Evolutionary conservation across 2,888 invertebrate species (phyloP), one percentile per base, ranked within the genome.

Genomic region (Ectemnius continuus): DNA sequence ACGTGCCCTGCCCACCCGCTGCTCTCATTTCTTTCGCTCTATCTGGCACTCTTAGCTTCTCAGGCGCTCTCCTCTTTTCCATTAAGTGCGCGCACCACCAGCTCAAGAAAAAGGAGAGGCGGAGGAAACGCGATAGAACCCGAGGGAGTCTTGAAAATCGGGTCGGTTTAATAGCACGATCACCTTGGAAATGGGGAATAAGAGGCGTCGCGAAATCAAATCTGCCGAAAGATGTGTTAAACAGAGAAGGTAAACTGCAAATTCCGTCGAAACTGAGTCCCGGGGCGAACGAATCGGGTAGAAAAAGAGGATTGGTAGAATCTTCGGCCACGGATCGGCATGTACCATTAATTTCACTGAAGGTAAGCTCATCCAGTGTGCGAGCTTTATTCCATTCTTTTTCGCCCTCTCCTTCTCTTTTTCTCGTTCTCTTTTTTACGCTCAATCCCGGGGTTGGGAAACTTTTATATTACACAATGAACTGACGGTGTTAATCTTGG

Each of bases 401-500:
- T 56, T 23, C 60, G 57, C 36, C 11, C 57, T 47, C 11, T 23
- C 23, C n/a, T 16, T 36, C 14, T 3, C 47, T 58, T 18, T 58
- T 11, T 23, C 18, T 5, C 58, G 2, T 20, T 20, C 2, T 2
- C 2, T 23, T 23, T 23, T 23, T 23, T 23, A 23, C 23, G 23
- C 2, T 3, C 26, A 4, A 6, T 16, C 61, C 2, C 16, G 16
- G 18, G 52, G 59, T 58, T 23, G 62, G 62, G 71, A 78, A 81
- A 81, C 72, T 82, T 83, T 83, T 80, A 82, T 82, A 82, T 83
- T 82, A 78, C 75, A 83, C 79, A 81, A 73, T 74, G 73, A 79
- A 81, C 81, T 82, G 79, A 75, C 77, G 65, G 80, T 77, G 80
- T 83, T 82, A 80, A 83, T 83, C 82, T 79, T 52, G 70, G 61